These are phyloP conservation scores for Calliopsis andreniformis DNA, from an alignment of 1,140 invertebrate genomes.

Conservation along the genomic window DNA sequence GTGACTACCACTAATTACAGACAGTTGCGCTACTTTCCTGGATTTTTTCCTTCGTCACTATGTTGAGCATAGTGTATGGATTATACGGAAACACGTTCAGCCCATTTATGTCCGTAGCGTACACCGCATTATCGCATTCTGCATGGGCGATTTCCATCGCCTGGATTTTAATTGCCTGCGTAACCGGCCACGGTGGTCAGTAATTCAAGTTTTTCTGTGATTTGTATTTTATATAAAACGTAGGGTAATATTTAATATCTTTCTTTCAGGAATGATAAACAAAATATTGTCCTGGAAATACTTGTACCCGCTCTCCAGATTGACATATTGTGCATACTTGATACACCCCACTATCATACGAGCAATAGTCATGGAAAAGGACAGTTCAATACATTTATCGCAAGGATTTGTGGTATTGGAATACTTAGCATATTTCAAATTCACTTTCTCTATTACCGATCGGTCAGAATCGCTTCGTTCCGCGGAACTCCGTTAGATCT, in stretches of 20 bases:
- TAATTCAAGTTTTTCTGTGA: neutral
- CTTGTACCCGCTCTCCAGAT: conserved; percentile 82
- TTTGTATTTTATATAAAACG: too few relatives aligned
- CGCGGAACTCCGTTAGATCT: conserved; percentile 14
- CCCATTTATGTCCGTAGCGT: conserved; percentile 79
- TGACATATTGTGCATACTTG: conserved; percentile 83
- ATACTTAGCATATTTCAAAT: conserved; percentile 14
- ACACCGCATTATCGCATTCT: conserved; percentile 81
- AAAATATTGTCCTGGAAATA: conserved; percentile 82
- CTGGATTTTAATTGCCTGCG: conserved; percentile 82
- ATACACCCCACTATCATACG: conserved; percentile 78
- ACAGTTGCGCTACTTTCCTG: conserved; percentile 70
- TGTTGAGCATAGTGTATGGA: conserved; percentile 76
- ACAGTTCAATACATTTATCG: conserved; percentile 70
- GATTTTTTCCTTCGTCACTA: conserved; percentile 63
- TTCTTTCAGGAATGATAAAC: conserved; percentile 80
- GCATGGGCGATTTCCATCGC: conserved; percentile 80
- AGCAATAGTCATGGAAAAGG: conserved; percentile 63
- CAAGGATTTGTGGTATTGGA: conserved; percentile 66
- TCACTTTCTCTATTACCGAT: conserved; percentile 12
- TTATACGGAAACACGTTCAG: conserved; percentile 71
- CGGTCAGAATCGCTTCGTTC: neutral
- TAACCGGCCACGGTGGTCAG: conserved; percentile 79
- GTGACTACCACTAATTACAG: conserved; percentile 47
- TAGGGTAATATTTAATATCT: too few relatives aligned